Base-by-base conservation (phyloP, 1,140 invertebrate genomes). In the Sinonovacula constricta region DNA sequence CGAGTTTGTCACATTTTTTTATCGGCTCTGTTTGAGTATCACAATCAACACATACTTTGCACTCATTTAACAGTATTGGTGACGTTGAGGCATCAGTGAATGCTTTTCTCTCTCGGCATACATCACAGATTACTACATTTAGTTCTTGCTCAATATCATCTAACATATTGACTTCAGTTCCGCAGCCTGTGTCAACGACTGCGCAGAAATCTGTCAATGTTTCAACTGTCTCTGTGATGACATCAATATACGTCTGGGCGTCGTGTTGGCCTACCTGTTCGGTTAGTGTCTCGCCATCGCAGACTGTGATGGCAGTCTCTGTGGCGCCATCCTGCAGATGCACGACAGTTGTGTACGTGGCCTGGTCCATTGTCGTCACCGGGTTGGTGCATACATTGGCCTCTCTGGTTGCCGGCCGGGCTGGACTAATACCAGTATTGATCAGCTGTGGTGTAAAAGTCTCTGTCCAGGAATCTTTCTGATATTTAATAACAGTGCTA, bases 201-300 rank as follows among this genome's bases (percentile, higher is more conserved):
- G 75, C 49, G 28, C 79, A 67, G 0, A 26, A 31, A 31, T 86
- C 85, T 7, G 83, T 86, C 22, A 70, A 81, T 22, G 86, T 88
- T 70, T 85, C 79, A n/a, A 66, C 60, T 22, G 68, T 81, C 28
- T 88, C 80, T 10, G 62, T 82, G 3, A 24, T 53, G 3, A 87
- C 49, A 28, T 86, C 84, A 2, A 83, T 80, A 30, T 72, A 69
- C 7, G 86, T 89, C 75, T 89, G 87, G 0, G 87, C 87, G 65
- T 89, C 88, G 10, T 76, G 59, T 22, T 59, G 60, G 30, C 74
- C 57, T 2, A 82, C 65, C 57, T 70, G 78, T 30, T 89, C 88
- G 0, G 88, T 89, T 18, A 88, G 54, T 2, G 88, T 89, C 67
- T 89, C 88, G 30, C 82, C 85, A 59, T 89, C 88, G 4, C 83